These are phyloP conservation scores for Aphodius sticticus DNA, from an alignment of 2,888 invertebrate species.

Conservation along the genomic window DNA sequence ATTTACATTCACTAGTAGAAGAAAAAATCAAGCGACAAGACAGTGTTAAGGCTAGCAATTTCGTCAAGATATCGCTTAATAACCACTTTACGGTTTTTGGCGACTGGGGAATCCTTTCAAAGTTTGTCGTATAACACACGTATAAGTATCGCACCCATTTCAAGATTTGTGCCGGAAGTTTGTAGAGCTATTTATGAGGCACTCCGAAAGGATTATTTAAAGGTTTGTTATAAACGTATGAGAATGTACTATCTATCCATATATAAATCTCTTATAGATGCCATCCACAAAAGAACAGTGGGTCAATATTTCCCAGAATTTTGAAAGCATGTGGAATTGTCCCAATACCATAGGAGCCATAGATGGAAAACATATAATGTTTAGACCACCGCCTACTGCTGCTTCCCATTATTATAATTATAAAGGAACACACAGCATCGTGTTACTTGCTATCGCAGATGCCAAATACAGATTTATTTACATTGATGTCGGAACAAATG, in stretches of 20 bases:
- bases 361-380: conserved; percentile 43
- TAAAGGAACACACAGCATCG: conserved; percentile 35
- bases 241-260: conserved; percentile 9
- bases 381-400: conserved; percentile 36
- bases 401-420: conserved; percentile 48
- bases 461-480: conserved; percentile 45
- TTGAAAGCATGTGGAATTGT: conserved; percentile 42
- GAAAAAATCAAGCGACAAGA: too few species aligned
- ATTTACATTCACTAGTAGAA: too few species aligned
- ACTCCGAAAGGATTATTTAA: conserved; percentile 20
- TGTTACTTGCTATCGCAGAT: conserved; percentile 43
- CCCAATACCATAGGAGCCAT: conserved; percentile 38
- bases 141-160: conserved; percentile 27
- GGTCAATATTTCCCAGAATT: conserved; percentile 22
- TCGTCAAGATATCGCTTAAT: too few species aligned
- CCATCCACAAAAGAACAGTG: conserved; percentile 24
- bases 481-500: conserved; percentile 46
- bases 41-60: too few species aligned
- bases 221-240: conserved; percentile 20
- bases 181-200: conserved; percentile 25
- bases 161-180: conserved; percentile 27
- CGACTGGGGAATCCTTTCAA: too few species aligned
- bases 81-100: too few species aligned
- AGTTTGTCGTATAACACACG: conserved; percentile 18
- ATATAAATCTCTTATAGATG: conserved; percentile 18